Base-by-base conservation (phyloP, 2,797 vertebrate genomes). In the Poecilia picta region DNA sequence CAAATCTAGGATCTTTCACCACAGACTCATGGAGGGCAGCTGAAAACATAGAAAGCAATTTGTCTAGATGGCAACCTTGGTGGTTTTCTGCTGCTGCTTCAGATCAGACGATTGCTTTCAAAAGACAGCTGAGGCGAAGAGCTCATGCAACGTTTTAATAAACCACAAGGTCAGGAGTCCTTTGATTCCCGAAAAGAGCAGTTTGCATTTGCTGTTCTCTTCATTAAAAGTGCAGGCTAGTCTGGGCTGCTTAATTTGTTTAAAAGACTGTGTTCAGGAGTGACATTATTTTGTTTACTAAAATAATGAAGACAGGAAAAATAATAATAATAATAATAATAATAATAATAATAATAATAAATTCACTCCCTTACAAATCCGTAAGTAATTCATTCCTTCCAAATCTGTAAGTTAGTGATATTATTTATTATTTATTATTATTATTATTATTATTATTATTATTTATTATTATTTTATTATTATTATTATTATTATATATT, bases 101-200 rank as follows among this genome's bases (percentile, higher is more conserved):
- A 86, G 79, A 91, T 89, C 85, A 73, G 79, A 84, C 83, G 75
- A 72, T 82, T 79, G 78, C 77, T 81, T 90, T 84, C 78, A 74
- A 84, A 84, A 85, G 74, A 78, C 77, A 83, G 62, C 81, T 85
- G 51, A 74, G 73, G 53, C 28, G 66, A 84, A 39, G 83, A 82
- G 78, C 76, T 71, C 59, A 5, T 33, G 75, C 73, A 79, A 85
- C 73, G 51, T 81, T 83, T 77, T 75, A 39, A 78, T 72, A 75
- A 82, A 89, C 84, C 86, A 74, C 79, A 89, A 89, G 86, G 85
- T 92, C 87, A 82, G 74, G 31, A 41, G 8, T 57, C n/a, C 84
- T 87, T 87, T 89, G 87, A 88, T 82, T 84, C 75, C 81, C 70
- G 0, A 68, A 41, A 84, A 39, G 43, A 80, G 57, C 25, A 41